Percentiles rank a stretch among this genome's conserved stretches.
Evolutionary conservation across 2,113 vertebrate genomes (phyloP).

Genomic region (Perca flavescens): DNA sequence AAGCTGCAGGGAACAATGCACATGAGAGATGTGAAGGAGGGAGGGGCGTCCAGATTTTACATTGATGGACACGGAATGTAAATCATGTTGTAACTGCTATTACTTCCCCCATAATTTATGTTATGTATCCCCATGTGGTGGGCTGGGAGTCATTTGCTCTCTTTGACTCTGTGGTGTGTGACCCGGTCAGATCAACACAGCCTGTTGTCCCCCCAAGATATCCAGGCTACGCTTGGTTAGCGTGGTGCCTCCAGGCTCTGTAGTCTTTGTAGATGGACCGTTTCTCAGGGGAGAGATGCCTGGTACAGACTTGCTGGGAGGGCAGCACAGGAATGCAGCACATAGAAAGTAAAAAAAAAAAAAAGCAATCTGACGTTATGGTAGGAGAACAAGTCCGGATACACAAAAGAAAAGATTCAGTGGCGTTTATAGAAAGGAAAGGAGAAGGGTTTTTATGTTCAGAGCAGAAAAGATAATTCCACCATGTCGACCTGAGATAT

Average conservation of each 20-base stretch:
- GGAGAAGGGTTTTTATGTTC: constrained; percentile 24
- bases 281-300: constrained; percentile 38
- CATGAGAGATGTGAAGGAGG: constrained; percentile 16
- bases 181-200: constrained; percentile 72
- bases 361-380: constrained; percentile 4
- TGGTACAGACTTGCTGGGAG: constrained; percentile 42
- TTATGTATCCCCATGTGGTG: constrained; percentile 54
- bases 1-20: constrained; percentile 78
- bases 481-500: not conserved
- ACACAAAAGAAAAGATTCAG: constrained; percentile 8
- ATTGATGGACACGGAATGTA: constrained; percentile 65
- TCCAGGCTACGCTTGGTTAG: constrained; percentile 30
- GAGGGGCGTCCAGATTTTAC: constrained; percentile 21
- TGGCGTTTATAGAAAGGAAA: constrained; percentile 11
- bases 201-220: constrained; percentile 28
- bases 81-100: constrained; percentile 59
- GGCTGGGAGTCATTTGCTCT: constrained; percentile 61
- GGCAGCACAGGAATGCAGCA: constrained; percentile 50
- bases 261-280: constrained; percentile 11
- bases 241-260: constrained; percentile 34
- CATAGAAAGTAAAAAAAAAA: not conserved
- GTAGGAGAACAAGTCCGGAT: constrained; percentile 25
- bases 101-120: constrained; percentile 58
- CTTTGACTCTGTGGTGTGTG: constrained; percentile 38
- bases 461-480: constrained; percentile 4